Base-by-base conservation (phyloP, 2,888 invertebrate species). In the Caenorhabditis panamensis region DNA sequence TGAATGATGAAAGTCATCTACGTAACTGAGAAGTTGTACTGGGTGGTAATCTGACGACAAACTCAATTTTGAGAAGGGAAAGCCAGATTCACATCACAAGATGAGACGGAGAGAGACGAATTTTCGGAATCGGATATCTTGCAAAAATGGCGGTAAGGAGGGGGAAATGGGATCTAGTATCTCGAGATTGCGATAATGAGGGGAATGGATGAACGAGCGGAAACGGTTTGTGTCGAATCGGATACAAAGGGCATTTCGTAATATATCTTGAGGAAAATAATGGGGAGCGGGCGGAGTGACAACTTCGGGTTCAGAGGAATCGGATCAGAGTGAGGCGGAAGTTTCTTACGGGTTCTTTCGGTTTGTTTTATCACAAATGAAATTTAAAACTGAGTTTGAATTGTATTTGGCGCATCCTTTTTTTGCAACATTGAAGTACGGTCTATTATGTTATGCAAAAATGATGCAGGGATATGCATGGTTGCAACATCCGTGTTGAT, bases 161-260 rank as follows among this genome's bases (percentile, higher is more conserved):
- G 41, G 41, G 62, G 18, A 71, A 63, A 59, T 59, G 36, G 54
- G 61, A 47, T 71, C 47, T 71, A 20, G 51, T 62, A 61, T 71
- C 44, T 51, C 18, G 44, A 41, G 41, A 54, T 54, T 63, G 62
- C 51, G 44, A 75, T 51, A 63, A 69, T 77, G 63, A 66, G 61
- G 22, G 24, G 28, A 20, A 22, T 36, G n/a, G 20, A 58, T 41
- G 59, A 66, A 73, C 73, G 64, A 73, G 59, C 73, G 73, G 73
- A 73, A 75, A 75, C 59, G 59, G 75, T 75, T 75, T 61, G 59
- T 28, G 61, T 66, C 54, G 75, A 51, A 75, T 67, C 66, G 66
- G 31, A 37, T 66, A 61, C 66, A 44, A 67, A 66, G 44, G 61
- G 66, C 75, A 67, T 75, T 75, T 75, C 66, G 66, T 75, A 66